Evolutionary conservation across 2,888 invertebrate species (phyloP), one percentile per base, ranked within the genome.

Genomic region (Tiliacea aurago): DNA sequence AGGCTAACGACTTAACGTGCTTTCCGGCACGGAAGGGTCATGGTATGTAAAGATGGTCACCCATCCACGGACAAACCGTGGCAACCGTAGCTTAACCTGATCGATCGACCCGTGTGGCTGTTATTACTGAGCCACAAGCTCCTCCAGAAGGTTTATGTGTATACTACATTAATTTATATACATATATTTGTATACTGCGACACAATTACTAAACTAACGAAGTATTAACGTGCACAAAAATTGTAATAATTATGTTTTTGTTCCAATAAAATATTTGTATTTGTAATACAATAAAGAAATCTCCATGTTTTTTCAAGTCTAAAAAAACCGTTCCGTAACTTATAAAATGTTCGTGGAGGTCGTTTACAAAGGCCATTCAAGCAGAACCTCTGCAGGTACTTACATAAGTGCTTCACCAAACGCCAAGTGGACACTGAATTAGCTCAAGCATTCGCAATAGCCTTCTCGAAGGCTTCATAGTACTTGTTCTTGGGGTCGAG

Each of bases 401-500:
- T 41, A 70, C 65, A 73, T 41, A 83, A 71, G 59, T 65, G 73
- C 84, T 67, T 76, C 59, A 70, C 61, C 67, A 70, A 63, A 49
- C n/a, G 61, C 76, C 67, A 72, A 53, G 58, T 61, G 65, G 45
- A 62, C 28, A 61, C 15, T 47, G 41, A 69, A 47, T 65, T 45
- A 63, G 15, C 63, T 87, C 83, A 93, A 70, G 88, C 85, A 61
- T 79, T 86, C 7, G 90, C 88, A 68, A 94, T 86, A 23, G 87
- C 94, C 87, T 95, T 96, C 94, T 97, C 90, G 71, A 94, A 94
- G 33, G 78, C 84, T 51, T 88, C 90, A 79, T 90, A 93, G 83
- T 93, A 98, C 82, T 95, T 91, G 49, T 97, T 97, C 7, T 96
- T 94, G 5, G 97, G 97, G 90, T 98, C 98, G 88, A 97, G 97